Conservation (phyloP, 2,797 vertebrate species). For the Novumbra hubbsi region DNA sequence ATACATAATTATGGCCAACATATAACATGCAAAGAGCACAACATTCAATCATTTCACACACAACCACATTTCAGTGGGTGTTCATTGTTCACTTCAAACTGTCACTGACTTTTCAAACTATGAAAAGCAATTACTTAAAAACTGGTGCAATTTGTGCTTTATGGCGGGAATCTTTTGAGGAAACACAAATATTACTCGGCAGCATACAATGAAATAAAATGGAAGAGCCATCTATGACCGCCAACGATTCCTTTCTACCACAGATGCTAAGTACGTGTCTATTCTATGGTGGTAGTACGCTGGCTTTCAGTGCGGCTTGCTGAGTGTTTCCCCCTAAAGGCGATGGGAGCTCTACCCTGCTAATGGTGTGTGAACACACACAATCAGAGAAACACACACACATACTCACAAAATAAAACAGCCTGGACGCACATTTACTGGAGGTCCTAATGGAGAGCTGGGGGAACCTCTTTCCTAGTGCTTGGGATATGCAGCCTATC, state of each 20-base stretch:
- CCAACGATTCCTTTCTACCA: neutral
- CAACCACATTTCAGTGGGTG: neutral
- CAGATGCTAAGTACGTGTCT: conserved; percentile 50
- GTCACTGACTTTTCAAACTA: neutral
- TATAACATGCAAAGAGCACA: neutral
- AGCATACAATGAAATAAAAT: conserved; percentile 47
- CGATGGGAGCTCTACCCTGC: conserved; percentile 69
- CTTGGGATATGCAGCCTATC: conserved; percentile 85
- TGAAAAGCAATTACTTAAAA: neutral
- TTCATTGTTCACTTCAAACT: neutral
- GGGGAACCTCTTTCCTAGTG: conserved; percentile 81
- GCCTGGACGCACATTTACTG: conserved; percentile 78
- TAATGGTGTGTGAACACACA: conserved; percentile 51
- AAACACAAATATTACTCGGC: conserved; percentile 39
- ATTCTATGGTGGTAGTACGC: conserved; percentile 20
- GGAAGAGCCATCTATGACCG: conserved; percentile 54
- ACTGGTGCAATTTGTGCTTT: neutral
- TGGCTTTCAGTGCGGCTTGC: conserved; percentile 31
- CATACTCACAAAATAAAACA: conserved; percentile 41
- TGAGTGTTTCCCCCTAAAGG: conserved; percentile 70
- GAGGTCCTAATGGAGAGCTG: conserved; percentile 81
- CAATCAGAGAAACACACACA: neutral
- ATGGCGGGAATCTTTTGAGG: conserved; percentile 40
- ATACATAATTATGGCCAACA: neutral
- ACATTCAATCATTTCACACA: neutral